Conservation (phyloP, 2,888 invertebrate species). For the Gymnosoma rotundatum region DNA sequence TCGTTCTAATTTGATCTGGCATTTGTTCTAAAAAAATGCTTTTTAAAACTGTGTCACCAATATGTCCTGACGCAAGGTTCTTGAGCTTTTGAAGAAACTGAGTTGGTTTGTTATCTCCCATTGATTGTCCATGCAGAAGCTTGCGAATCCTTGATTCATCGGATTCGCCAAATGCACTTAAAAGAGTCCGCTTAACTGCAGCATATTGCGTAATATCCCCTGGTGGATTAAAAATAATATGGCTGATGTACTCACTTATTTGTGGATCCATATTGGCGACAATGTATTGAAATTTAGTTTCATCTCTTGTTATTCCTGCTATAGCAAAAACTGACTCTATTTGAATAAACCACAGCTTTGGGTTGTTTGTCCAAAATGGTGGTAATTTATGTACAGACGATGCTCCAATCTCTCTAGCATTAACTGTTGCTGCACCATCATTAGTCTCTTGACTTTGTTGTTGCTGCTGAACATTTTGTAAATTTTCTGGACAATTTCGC, state of each 20-base stretch:
- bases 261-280: constrained; percentile 4
- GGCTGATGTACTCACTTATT: too few species aligned
- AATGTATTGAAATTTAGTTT: constrained; percentile 24
- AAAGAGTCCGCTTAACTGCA: neutral
- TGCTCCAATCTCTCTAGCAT: constrained; percentile 9
- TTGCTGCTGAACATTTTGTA: neutral
- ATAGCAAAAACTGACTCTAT: constrained; percentile 21
- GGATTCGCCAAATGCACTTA: constrained; percentile 1
- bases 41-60: neutral
- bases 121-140: neutral
- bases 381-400: constrained; percentile 21
- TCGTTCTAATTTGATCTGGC: neutral
- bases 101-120: neutral
- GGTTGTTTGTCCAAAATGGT: constrained; percentile 26
- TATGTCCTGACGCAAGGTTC: neutral
- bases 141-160: neutral
- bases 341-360: constrained; percentile 7
- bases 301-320: constrained; percentile 24
- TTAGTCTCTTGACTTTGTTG: neutral
- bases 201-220: neutral
- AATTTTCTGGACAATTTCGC: neutral
- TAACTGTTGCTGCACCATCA: neutral
- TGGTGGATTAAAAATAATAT: too few species aligned
- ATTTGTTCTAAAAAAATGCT: neutral
- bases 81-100: neutral